A percentile compares a stretch with the other conserved stretches of the same genome.
phyloP scores from a whole-genome alignment of 1,140 invertebrate genomes.

The Elysia chlorotica region DNA sequence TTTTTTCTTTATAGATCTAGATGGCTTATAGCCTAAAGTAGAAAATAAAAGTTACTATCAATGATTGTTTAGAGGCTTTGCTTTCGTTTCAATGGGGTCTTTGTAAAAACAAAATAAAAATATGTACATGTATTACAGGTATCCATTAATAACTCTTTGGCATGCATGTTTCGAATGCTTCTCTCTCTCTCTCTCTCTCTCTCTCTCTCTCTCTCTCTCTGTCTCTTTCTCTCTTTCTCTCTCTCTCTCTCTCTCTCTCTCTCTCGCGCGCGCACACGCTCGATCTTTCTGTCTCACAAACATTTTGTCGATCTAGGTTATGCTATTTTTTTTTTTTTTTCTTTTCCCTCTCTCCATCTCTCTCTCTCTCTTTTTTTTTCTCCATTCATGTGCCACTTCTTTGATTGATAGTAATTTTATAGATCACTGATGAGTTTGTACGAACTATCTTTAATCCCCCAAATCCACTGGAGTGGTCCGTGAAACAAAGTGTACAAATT shows the following conservation, averaged over 20 bases:
- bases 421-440: no score
- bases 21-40: background rate
- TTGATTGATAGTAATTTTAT: no score
- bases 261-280: background rate
- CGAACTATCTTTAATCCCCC: background rate
- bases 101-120: background rate
- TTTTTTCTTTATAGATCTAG: background rate
- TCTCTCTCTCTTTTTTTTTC: background rate
- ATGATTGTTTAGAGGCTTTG: background rate
- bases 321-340: background rate
- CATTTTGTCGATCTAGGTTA: background rate
- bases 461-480: background rate
- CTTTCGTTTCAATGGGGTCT: background rate
- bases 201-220: background rate
- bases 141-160: background rate
- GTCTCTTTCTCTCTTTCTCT: background rate
- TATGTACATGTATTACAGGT: background rate
- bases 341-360: background rate
- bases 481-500: background rate
- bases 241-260: background rate
- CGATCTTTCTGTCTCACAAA: background rate
- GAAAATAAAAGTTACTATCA: background rate
- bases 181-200: background rate
- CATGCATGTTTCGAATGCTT: background rate
- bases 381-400: no score